These are phyloP conservation scores for Chondrosia reniformis DNA, from an alignment of 37 sponge, comb jelly and placozoan species.

Conservation along the genomic window DNA sequence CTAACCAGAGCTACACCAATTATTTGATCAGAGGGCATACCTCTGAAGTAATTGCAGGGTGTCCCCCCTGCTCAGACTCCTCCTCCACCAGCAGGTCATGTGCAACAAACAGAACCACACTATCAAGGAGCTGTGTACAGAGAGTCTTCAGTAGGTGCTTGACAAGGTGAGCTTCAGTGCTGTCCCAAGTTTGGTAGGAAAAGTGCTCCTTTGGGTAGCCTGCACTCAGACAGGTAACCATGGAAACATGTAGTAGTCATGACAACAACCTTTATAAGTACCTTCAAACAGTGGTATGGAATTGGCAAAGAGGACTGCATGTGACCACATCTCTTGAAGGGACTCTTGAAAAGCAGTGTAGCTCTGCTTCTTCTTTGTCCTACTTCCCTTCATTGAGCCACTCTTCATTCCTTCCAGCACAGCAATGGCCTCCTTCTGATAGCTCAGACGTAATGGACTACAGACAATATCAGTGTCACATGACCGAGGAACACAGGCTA, in stretches of 20 bases:
- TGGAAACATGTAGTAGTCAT: not conserved
- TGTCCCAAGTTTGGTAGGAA: slow-evolving; percentile 15
- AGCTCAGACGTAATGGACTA: not conserved
- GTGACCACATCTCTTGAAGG: slow-evolving; percentile 56
- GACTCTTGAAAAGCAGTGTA: slow-evolving; percentile 43
- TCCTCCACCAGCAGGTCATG: slow-evolving; percentile 34
- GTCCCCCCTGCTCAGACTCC: not conserved
- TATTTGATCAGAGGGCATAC: not conserved
- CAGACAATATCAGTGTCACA: not conserved
- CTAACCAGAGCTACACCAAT: not conserved
- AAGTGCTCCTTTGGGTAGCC: slow-evolving; percentile 11
- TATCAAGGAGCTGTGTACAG: slow-evolving; percentile 54
- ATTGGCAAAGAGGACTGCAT: slow-evolving; percentile 56
- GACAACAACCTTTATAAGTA: not conserved
- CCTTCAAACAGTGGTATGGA: slow-evolving; percentile 70
- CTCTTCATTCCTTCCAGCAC: not conserved
- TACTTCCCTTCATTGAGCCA: not conserved
- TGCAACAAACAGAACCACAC: slow-evolving; percentile 39
- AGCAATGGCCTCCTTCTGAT: slow-evolving; percentile 6
- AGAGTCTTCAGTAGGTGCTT: slow-evolving; percentile 66
- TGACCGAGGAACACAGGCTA: no score
- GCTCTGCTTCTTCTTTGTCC: slow-evolving; percentile 27
- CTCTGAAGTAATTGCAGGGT: slow-evolving; percentile 4
- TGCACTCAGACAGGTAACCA: not conserved
- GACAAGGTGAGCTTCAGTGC: slow-evolving; percentile 35